Evolutionary conservation across 2,797 vertebrate genomes (phyloP).

Genomic region (Lates japonicus): DNA sequence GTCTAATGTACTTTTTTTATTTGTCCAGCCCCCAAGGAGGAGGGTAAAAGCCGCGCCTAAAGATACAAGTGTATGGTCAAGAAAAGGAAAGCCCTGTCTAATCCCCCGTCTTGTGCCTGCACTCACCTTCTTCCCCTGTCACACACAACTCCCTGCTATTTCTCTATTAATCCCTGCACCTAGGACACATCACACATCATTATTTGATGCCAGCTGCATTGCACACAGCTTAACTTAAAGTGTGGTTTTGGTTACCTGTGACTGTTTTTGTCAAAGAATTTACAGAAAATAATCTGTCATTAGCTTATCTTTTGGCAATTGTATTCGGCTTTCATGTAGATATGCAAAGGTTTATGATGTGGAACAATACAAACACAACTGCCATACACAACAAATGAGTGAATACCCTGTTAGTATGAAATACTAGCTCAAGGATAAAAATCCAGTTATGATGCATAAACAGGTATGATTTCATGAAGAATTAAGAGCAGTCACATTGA

Average conservation of each 20-base stretch:
- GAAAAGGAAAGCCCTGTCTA: slow-evolving; percentile 28
- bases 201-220: slow-evolving; percentile 50
- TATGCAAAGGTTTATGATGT: neutral
- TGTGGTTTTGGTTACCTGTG: slow-evolving; percentile 16
- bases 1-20: slow-evolving; percentile 70
- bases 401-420: too few relatives aligned
- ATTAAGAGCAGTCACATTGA: too few relatives aligned
- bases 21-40: slow-evolving; percentile 38
- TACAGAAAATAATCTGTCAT: neutral
- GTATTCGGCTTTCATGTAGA: slow-evolving; percentile 1
- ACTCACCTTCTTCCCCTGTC: slow-evolving; percentile 38
- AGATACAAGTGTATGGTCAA: slow-evolving; percentile 20
- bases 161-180: slow-evolving; percentile 48
- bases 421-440: too few relatives aligned
- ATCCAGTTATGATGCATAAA: too few relatives aligned
- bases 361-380: too few relatives aligned
- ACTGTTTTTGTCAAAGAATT: slow-evolving; percentile 17
- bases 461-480: too few relatives aligned
- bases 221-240: slow-evolving; percentile 11
- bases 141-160: slow-evolving; percentile 28
- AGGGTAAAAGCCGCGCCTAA: slow-evolving; percentile 22
- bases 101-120: slow-evolving; percentile 29
- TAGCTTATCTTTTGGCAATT: neutral
- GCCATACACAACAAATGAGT: too few relatives aligned
- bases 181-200: slow-evolving; percentile 41